Percentiles rank a stretch among this genome's conserved stretches.
Evolutionary conservation across 2,113 vertebrate genomes (phyloP).

Genomic region (Hippolais icterina): DNA sequence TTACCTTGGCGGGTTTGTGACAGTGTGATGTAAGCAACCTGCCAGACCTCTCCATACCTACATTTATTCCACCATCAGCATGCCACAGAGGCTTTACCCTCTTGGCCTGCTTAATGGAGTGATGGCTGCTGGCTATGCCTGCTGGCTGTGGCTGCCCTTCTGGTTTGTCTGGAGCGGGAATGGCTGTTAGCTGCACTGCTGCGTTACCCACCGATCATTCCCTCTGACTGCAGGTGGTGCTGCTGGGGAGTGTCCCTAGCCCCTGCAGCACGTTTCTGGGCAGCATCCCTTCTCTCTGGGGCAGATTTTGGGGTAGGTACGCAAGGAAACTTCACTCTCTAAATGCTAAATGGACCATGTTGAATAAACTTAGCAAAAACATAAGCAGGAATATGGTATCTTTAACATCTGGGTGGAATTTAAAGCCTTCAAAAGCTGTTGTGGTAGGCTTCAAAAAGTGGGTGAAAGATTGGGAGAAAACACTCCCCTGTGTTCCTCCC

Average conservation of each 20-base stretch:
- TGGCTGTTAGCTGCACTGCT: neutral
- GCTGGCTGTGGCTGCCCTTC: neutral
- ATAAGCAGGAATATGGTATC: neutral
- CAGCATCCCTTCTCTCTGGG: neutral
- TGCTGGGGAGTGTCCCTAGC: neutral
- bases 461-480: neutral
- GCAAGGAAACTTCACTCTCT: neutral
- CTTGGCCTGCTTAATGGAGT: neutral
- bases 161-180: neutral
- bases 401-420: neutral
- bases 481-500: fast-evolving
- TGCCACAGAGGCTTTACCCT: neutral
- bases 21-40: neutral
- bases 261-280: neutral
- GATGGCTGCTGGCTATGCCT: neutral
- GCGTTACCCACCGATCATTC: neutral
- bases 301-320: neutral
- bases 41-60: neutral
- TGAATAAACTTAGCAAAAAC: neutral
- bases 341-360: neutral
- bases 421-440: neutral
- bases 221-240: neutral
- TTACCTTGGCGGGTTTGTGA: fast-evolving
- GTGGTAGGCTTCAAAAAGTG: neutral
- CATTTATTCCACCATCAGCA: fast-evolving